Evolutionary conservation across 1,140 invertebrate genomes (phyloP), one percentile per base, ranked within the genome.

Genomic region (Helicoverpa zea): DNA sequence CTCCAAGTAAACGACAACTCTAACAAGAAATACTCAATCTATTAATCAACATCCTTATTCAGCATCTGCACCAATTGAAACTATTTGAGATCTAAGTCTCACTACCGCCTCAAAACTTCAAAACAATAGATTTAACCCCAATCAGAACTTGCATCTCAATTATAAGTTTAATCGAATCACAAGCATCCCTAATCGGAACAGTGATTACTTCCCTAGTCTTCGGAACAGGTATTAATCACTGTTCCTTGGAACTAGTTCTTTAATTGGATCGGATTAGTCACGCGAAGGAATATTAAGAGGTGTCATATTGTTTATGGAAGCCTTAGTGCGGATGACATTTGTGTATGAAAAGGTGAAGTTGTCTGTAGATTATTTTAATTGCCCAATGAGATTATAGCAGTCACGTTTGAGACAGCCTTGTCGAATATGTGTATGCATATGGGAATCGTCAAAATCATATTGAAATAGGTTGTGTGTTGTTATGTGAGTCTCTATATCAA

Each of bases 141-240:
- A 64, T n/a, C 14, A n/a, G 14, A 64, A 47, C 30, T 35, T 16
- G 52, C 70, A 73, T 18, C 29, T 35, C 52, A 73, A 56, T 73
- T 52, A 70, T 11, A 56, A 73, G 70, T 73, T 73, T 43, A 58
- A 73, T 73, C n/a, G 70, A 73, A 73, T 73, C 52, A 73, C 70
- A 58, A n/a, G 14, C 30, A 4, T 2, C 14, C 16, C 43, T 16
- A 58, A 73, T 58, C 35, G 58, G 54, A 43, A 14, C 51, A 11
- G 52, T 43, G 30, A 58, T 43, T 35, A 73, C 51, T 58, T 56
- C 29, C 9, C 14, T 7, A 64, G 14, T 54, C 2, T 43, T 16
- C 14, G 29, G 13, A n/a, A 43, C 70, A 16, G 29, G 1, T 56
- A 54, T 12, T 13, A 58, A 58, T 73, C 14, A 58, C 52, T 73